Base-by-base conservation (phyloP, 2,113 vertebrate genomes). In the Percopsis transmontana region DNA sequence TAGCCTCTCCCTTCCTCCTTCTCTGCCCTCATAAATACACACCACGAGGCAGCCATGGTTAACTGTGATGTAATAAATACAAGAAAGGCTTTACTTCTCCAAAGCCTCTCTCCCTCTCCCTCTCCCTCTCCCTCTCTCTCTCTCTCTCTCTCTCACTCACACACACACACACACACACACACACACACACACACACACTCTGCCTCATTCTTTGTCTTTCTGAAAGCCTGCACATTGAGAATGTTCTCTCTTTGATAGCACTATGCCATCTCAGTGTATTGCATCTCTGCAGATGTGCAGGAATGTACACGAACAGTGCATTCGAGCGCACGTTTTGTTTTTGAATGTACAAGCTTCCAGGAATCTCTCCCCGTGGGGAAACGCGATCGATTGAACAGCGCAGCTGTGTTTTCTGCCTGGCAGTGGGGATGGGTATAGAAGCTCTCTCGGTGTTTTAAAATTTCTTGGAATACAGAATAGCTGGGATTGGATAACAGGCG, bases 1-100 rank as follows among this genome's bases (percentile, higher is more conserved):
- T 57, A 33, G 19, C 55, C 24, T 55, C 59, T 38, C 58, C 39
- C 51, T 70, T 76, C 60, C 45, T 65, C 62, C 66, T 68, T 41
- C 8, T 14, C 45, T 63, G 58, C 52, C 58, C 54, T 74, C 60
- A 53, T 79, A 54, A 66, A 24, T 40, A 58, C 63, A 52, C 62
- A 40, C 11, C 79, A 73, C 75, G 62, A 71, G 24, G 66, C 45
- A 54, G 38, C 33, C 55, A 62, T 21, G 56, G 5, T 62, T 68
- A 41, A 18, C 40, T 75, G 47, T 79, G 80, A 74, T 70, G 51
- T 63, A 57, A 45, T 33, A 68, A 72, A 74, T 60, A 71, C 48
- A 48, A 69, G 27, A 27, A 27, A 27, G 27, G 38, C 42, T 52
- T 33, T 33, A 5, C 2, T 33, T 33, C 27, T 33, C 27, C 1